These are phyloP conservation scores for Calyptommatus sinebrachiatus DNA, from an alignment of 2,113 vertebrate species.

Conservation along the genomic window DNA sequence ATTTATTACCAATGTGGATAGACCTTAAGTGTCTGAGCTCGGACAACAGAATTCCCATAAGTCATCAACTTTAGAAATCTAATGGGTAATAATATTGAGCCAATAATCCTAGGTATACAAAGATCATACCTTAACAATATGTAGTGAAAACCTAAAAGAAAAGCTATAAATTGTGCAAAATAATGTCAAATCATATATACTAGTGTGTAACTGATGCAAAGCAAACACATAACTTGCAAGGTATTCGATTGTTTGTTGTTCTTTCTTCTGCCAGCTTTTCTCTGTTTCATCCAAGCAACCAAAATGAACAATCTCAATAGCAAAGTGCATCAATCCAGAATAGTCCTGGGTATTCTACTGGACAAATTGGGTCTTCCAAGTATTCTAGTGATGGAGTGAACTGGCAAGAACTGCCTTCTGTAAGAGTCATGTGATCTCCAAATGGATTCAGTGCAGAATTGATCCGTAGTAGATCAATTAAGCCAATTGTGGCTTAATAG, in stretches of 20 bases:
- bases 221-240: neutral
- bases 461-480: too few species aligned
- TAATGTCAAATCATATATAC: neutral
- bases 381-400: too few species aligned
- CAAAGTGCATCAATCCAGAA: too few species aligned
- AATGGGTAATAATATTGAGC: neutral
- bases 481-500: too few species aligned
- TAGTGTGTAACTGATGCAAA: neutral
- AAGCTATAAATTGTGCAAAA: neutral
- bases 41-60: neutral
- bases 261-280: constrained; percentile 5
- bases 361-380: too few species aligned
- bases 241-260: neutral
- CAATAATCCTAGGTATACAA: neutral
- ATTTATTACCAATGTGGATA: too few species aligned
- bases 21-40: too few species aligned
- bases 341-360: too few species aligned
- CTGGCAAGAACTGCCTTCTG: too few species aligned
- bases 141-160: neutral
- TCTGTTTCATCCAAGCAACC: neutral
- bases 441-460: too few species aligned
- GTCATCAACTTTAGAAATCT: neutral
- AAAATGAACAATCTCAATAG: fast-evolving
- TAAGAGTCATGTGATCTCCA: too few species aligned
- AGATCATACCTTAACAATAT: neutral